A percentile compares a stretch with the other conserved stretches of the same genome.
Conservation (phyloP, 2,113 vertebrate species). For the Nothoprocta perdicaria region DNA sequence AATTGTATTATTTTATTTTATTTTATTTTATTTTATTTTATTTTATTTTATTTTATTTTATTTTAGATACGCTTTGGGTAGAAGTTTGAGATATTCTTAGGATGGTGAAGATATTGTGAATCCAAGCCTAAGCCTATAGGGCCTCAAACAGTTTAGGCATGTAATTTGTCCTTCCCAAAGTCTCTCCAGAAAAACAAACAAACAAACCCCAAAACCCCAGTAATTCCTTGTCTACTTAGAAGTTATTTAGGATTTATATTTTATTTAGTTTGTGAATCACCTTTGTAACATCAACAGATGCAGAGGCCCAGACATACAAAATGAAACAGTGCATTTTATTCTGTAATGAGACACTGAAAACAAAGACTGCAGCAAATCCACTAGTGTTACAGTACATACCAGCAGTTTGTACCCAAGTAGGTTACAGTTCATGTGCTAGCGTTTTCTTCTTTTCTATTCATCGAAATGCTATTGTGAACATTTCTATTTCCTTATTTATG, state of each 20-base stretch:
- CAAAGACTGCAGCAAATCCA: not conserved
- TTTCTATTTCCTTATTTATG: constrained; percentile 24
- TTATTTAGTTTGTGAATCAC: not conserved
- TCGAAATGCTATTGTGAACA: not conserved
- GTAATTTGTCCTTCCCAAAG: not conserved
- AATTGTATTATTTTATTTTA: not conserved
- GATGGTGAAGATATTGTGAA: not conserved
- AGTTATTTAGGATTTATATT: not conserved
- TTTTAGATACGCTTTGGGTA: not conserved
- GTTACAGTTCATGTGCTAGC: not conserved
- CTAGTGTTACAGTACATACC: not conserved
- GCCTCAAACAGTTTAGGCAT: not conserved
- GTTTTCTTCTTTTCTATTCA: not conserved
- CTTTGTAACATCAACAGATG: not conserved
- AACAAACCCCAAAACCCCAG: not conserved
- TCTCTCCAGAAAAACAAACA: not conserved
- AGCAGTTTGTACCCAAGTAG: not conserved
- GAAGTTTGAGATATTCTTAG: not conserved
- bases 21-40: too few species aligned
- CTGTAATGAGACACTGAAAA: not conserved
- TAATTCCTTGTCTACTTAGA: not conserved
- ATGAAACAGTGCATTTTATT: not conserved
- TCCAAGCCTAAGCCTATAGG: not conserved
- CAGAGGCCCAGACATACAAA: not conserved
- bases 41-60: too few species aligned